phyloP scores from a whole-genome alignment of 92 coral and sea anemone species.

The Heteractis magnifica region DNA sequence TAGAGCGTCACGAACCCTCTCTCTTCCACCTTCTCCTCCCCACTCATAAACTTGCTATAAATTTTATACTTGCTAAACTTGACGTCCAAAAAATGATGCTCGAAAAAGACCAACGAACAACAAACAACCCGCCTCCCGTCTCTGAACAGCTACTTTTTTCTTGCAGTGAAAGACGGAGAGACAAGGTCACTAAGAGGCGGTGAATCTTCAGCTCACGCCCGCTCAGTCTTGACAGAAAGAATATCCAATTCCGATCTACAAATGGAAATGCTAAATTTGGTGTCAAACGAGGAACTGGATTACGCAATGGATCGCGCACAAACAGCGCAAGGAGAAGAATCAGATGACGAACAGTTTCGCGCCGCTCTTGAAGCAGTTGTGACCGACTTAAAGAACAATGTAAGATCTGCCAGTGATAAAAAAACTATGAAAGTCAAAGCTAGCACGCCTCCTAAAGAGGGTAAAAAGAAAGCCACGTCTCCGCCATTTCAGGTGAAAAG shows the following conservation, averaged over 20 bases:
- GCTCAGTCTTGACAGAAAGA: conserved; percentile 68
- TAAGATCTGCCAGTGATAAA: conserved; percentile 24
- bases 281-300: conserved; percentile 54
- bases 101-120: no score
- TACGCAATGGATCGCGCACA: conserved; percentile 51
- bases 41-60: no score
- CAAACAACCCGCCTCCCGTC: no score
- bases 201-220: conserved; percentile 58
- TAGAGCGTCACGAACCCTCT: no score
- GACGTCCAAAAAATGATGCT: no score
- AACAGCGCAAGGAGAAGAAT: conserved; percentile 67
- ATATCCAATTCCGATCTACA: conserved; percentile 67
- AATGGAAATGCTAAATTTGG: conserved; percentile 65
- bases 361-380: conserved; percentile 75
- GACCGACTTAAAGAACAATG: conserved; percentile 56
- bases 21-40: no score
- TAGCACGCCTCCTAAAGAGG: conserved; percentile 15
- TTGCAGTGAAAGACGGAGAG: conserved; percentile 48
- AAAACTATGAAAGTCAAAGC: background rate
- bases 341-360: conserved; percentile 62
- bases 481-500: conserved; percentile 81
- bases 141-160: background rate
- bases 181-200: conserved; percentile 27
- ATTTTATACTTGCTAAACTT: no score
- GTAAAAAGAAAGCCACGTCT: conserved; percentile 32